These are phyloP conservation scores for Agapostemon virescens DNA, from an alignment of 2,888 invertebrate species.

Conservation along the genomic window DNA sequence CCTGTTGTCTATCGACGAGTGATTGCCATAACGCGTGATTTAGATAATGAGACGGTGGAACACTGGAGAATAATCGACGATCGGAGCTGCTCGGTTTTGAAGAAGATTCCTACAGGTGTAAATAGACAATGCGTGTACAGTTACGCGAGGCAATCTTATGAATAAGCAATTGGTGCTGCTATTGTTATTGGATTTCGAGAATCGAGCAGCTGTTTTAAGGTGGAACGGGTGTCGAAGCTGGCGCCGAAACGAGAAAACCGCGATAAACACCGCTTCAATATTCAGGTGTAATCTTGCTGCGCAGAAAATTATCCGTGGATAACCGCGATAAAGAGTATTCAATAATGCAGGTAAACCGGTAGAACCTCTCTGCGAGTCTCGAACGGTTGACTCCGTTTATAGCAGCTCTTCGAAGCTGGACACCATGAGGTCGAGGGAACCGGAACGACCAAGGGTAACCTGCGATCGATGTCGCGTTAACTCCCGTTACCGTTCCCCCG, in stretches of 20 bases:
- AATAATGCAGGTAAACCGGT: conserved; percentile 56
- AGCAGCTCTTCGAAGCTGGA: conserved; percentile 28
- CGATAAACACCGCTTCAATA: conserved; percentile 45
- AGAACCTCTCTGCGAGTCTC: conserved; percentile 37
- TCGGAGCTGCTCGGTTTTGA: no score
- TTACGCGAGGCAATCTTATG: no score
- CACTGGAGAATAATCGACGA: no score
- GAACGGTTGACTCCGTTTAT: conserved; percentile 49
- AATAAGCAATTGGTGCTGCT: not conserved
- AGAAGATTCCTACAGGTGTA: no score
- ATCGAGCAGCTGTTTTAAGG: not conserved
- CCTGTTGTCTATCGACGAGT: no score
- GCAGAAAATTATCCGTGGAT: conserved; percentile 54
- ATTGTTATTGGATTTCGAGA: not conserved
- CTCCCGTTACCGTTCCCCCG: conserved; percentile 36
- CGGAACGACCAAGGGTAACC: conserved; percentile 33
- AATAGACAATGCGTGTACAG: no score
- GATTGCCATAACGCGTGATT: no score
- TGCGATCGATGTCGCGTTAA: conserved; percentile 60
- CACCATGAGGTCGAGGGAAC: conserved; percentile 26
- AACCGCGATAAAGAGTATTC: conserved; percentile 53
- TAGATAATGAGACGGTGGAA: no score
- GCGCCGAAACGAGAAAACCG: conserved; percentile 6
- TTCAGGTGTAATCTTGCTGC: conserved; percentile 52
- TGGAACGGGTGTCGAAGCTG: not conserved